phyloP scores from a whole-genome alignment of 2,797 vertebrate genomes.

The Platalea minor region DNA sequence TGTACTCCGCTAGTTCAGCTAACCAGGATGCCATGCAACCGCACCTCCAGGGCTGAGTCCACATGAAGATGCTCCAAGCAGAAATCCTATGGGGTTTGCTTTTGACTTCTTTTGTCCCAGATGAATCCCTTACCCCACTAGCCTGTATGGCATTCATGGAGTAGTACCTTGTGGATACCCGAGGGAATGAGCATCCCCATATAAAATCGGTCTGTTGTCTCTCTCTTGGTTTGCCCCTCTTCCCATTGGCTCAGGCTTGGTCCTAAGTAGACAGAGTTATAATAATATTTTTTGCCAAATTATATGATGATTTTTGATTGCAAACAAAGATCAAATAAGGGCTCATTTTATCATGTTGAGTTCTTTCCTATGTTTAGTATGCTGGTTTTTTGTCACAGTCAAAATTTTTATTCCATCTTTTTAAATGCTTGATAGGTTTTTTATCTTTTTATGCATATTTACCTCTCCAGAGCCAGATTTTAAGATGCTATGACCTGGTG shows the following conservation, averaged over 20 bases:
- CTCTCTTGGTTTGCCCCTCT: neutral
- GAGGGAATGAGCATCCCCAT: neutral
- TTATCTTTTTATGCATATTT: neutral
- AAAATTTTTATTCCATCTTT: neutral
- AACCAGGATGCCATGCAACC: neutral
- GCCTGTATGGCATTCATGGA: neutral
- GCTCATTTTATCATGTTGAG: neutral
- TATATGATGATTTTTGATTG: neutral
- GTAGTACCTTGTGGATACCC: neutral
- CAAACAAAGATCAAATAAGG: neutral
- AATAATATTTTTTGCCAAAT: neutral
- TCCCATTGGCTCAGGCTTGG: neutral
- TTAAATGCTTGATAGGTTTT: neutral
- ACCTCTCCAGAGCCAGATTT: neutral
- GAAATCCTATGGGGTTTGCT: neutral
- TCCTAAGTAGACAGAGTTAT: neutral
- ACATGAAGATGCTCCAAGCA: neutral
- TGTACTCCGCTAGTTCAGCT: neutral
- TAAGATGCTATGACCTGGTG: neutral
- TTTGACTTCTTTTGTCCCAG: neutral
- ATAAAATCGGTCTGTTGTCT: neutral
- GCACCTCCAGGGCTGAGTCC: neutral
- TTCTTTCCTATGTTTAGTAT: neutral
- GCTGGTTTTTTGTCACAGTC: neutral
- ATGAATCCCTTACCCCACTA: neutral